Evolutionary conservation across 2,797 vertebrate species (phyloP), one percentile per base, ranked within the genome.

Genomic region (Numenius phaeopus): DNA sequence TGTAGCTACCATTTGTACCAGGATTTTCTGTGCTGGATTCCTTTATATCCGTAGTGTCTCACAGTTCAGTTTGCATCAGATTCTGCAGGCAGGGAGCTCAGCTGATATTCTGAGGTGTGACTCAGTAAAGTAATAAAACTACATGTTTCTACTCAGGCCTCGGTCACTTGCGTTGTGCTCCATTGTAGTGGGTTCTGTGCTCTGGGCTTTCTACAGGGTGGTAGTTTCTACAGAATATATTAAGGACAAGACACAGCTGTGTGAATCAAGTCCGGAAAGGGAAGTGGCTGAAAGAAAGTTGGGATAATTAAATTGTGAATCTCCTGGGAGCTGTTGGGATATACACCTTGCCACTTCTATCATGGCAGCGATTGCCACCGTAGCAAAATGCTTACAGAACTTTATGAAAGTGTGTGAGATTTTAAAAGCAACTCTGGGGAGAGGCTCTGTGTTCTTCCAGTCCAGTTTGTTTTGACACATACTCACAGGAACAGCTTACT

Each of bases 141-240:
- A 1, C 0, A 0, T 57, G 26, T 42, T 87, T 87, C 23, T 62
- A 0, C 49, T 85, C 3, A 10, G 10, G 11, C 24, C 27, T 78
- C 34, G 1, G 0, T 55, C 61, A 4, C 49, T 50, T 69, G 49
- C 30, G 2, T 4, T 64, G 65, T 54, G 61, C 44, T 61, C 24
- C 47, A 34, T 1, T 7, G 18, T 21, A 29, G 26, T 4, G 44
- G 22, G 15, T 58, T 58, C 50, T 89, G 40, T 72, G 50, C 23
- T 39, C 8, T 30, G 66, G 20, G 19, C 55, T 55, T 59, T 52
- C 58, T n/a, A 4, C 49, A 52, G 47, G 54, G 10, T 17, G 7
- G 5, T 3, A 9, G 17, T 54, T 88, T 86, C 55, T 77, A 16
- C 47, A 37, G 21, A 42, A 30, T 5, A 5, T 46, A 3, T 34